These are phyloP conservation scores for Philonicus albiceps DNA, from an alignment of 2,888 invertebrate species.

Conservation along the genomic window DNA sequence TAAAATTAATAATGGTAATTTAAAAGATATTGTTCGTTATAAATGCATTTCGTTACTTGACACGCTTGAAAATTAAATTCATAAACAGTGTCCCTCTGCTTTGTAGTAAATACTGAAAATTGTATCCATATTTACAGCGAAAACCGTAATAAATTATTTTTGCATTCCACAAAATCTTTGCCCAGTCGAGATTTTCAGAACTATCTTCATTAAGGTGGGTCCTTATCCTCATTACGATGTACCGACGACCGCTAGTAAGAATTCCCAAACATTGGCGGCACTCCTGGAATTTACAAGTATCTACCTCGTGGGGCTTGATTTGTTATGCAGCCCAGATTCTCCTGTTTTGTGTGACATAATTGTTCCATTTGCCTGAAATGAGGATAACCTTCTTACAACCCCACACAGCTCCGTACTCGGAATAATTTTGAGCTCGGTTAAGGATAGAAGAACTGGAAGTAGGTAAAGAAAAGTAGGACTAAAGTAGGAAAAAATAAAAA, in stretches of 20 bases:
- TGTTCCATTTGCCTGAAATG: constrained; percentile 19
- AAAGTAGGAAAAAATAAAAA: constrained; percentile 3
- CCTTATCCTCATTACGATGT: constrained; percentile 27
- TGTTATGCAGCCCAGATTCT: constrained; percentile 31
- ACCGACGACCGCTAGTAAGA: constrained; percentile 22
- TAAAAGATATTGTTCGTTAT: not conserved
- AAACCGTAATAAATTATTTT: constrained; percentile 17
- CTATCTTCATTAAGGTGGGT: constrained; percentile 31
- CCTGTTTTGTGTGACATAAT: constrained; percentile 28
- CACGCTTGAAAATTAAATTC: not conserved
- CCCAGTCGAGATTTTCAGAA: not conserved
- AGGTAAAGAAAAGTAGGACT: not conserved
- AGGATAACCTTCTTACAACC: not conserved
- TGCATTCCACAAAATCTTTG: constrained; percentile 21
- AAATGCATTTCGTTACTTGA: not conserved
- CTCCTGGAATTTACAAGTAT: constrained; percentile 34
- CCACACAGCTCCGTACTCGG: not conserved
- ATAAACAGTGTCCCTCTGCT: not conserved
- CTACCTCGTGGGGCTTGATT: constrained; percentile 14
- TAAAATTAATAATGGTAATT: too few species aligned
- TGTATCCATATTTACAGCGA: not conserved
- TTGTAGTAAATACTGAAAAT: not conserved
- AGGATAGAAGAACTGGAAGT: not conserved
- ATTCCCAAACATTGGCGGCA: constrained; percentile 19
- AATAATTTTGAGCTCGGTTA: not conserved